These are phyloP conservation scores for Oryctolagus cuniculus DNA, from an alignment of 2,113 vertebrate genomes.

Conservation along the genomic window mOryCun1.1 NC_091438.1:93516501-93517000, in stretches of 20 bases:
- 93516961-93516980: not conserved
- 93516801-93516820: not conserved
- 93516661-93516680: not conserved
- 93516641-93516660: not conserved
- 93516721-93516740: constrained; percentile 43
- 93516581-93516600: not conserved
- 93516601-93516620: constrained; percentile 27
- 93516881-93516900: constrained; percentile 12
- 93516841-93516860: not conserved
- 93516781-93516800: not conserved
- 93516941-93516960: not conserved
- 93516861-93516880: not conserved
- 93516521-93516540: not conserved
- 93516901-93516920: constrained; percentile 11
- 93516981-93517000: not conserved
- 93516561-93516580: not conserved
- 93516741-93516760: constrained; percentile 25
- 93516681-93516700: not conserved
- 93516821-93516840: constrained; percentile 20
- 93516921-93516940: constrained; percentile 1
- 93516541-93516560: constrained; percentile 2
- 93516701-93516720: not conserved
- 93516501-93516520: not conserved
- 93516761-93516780: not conserved
- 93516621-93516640: not conserved